phyloP scores from a whole-genome alignment of 2,888 invertebrate species.

The Dicycla oo region DNA sequence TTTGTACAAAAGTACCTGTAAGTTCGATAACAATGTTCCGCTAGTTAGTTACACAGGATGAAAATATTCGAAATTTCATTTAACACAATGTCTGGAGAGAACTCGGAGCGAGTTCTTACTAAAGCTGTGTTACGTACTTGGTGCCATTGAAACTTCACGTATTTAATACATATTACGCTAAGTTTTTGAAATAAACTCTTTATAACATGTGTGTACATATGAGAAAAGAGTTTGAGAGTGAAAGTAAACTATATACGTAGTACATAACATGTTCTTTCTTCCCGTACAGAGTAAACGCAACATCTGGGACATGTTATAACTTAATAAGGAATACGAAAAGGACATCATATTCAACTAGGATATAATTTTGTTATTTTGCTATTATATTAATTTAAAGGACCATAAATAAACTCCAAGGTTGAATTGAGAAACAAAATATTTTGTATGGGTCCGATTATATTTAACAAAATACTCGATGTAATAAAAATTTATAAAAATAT shows the following conservation, averaged over 20 bases:
- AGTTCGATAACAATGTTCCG: conserved; percentile 54
- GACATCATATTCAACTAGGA: conserved; percentile 14
- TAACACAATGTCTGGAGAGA: conserved; percentile 69
- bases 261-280: conserved; percentile 21
- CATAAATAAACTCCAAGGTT: no score
- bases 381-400: no score
- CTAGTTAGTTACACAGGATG: conserved; percentile 51
- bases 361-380: no score
- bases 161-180: conserved; percentile 65
- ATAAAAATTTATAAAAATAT: no score
- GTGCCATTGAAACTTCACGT: conserved; percentile 73
- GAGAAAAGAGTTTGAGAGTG: conserved; percentile 41
- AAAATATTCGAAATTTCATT: conserved; percentile 70
- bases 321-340: conserved; percentile 1
- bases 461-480: no score
- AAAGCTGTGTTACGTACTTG: conserved; percentile 65
- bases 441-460: no score
- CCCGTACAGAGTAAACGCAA: conserved; percentile 27
- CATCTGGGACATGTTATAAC: conserved; percentile 34
- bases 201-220: conserved; percentile 50
- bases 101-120: conserved; percentile 69
- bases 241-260: conserved; percentile 18
- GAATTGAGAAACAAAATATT: no score
- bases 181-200: conserved; percentile 62
- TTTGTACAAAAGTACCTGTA: conserved; percentile 49